Evolutionary conservation across 2,888 invertebrate species (phyloP).

Genomic region (Orthosia gothica): DNA sequence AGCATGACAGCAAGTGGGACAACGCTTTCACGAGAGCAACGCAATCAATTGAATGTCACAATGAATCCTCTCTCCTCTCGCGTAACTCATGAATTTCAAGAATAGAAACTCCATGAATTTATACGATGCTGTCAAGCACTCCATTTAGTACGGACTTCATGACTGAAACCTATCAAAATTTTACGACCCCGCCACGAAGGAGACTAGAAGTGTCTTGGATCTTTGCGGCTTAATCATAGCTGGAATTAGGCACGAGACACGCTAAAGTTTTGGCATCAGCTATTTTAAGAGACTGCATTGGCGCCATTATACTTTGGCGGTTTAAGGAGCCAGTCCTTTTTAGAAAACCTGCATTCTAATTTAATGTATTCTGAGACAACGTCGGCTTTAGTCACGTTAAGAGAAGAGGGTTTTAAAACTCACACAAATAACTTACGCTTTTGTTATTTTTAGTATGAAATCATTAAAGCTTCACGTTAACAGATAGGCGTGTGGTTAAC

Average conservation of each 20-base stretch:
- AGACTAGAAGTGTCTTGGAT: slow-evolving; percentile 62
- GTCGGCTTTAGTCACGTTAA: neutral
- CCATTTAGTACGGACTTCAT: slow-evolving; percentile 49
- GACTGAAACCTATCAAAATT: slow-evolving; percentile 59
- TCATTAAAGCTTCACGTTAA: neutral
- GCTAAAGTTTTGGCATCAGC: slow-evolving; percentile 11
- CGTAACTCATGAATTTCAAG: slow-evolving; percentile 6
- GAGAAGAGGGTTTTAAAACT: neutral
- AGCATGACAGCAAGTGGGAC: neutral
- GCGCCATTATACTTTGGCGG: neutral
- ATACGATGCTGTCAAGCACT: slow-evolving; percentile 29
- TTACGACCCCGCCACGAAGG: slow-evolving; percentile 65
- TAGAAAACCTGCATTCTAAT: slow-evolving; percentile 1
- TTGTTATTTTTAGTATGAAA: neutral
- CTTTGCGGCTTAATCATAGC: slow-evolving; percentile 57
- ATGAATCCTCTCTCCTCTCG: neutral
- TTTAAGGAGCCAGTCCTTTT: slow-evolving; percentile 5
- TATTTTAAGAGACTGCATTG: slow-evolving; percentile 28
- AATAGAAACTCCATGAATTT: slow-evolving; percentile 13
- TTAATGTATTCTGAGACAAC: slow-evolving; percentile 5
- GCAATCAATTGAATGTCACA: slow-evolving; percentile 17
- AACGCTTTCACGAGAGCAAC: slow-evolving; percentile 2
- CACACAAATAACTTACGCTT: neutral
- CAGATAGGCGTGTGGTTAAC: neutral
- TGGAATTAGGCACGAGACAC: slow-evolving; percentile 37